Conservation (phyloP, 2,888 invertebrate species). For the Nemotelus pantherinus region DNA sequence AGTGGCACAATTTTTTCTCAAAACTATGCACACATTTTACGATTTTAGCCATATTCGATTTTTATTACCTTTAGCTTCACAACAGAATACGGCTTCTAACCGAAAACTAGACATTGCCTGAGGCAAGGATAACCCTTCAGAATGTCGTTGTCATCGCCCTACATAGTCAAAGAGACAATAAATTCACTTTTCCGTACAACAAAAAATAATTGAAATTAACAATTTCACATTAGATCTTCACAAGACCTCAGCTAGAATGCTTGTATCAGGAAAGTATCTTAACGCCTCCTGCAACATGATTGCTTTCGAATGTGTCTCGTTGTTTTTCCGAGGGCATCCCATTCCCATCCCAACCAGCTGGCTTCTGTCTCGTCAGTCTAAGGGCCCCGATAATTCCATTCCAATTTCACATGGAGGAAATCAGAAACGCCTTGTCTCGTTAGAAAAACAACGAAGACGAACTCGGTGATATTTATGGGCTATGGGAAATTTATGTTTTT, state of each 20-base stretch:
- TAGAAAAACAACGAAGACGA: neutral
- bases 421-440: constrained; percentile 17
- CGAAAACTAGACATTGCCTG: neutral
- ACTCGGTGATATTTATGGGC: constrained; percentile 18
- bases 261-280: neutral
- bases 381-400: neutral
- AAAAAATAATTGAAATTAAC: neutral
- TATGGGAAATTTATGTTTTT: constrained; percentile 32
- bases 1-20: no score
- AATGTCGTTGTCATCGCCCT: neutral
- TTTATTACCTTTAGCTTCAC: no score
- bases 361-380: neutral
- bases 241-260: neutral
- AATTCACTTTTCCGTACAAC: neutral
- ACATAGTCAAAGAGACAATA: no score
- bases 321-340: neutral
- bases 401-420: constrained; percentile 1
- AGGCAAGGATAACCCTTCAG: neutral
- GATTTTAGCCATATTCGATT: no score
- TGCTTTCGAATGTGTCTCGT: neutral
- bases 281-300: constrained; percentile 8
- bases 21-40: no score
- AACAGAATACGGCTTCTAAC: no score
- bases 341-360: neutral
- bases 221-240: neutral